phyloP scores from a whole-genome alignment of 2,797 vertebrate species.

The Chaenodraco wilsoni region DNA sequence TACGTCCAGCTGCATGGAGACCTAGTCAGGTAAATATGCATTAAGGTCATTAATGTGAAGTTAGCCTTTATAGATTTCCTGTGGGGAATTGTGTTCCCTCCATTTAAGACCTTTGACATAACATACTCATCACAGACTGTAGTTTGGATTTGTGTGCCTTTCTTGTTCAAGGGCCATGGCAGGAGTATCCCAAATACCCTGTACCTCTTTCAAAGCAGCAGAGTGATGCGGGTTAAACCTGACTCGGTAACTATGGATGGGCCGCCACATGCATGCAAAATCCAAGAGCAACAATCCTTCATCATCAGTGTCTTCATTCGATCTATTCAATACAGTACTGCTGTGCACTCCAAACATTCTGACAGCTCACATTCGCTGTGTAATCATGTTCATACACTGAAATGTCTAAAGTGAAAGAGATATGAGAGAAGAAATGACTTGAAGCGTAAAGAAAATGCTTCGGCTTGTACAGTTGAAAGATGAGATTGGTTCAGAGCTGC shows the following conservation, averaged over 20 bases:
- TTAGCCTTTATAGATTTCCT: neutral
- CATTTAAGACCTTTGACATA: neutral
- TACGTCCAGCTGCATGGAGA: constrained; percentile 95
- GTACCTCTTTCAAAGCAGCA: neutral
- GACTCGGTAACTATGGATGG: constrained; percentile 1
- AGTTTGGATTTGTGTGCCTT: neutral
- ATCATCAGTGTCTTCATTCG: constrained; percentile 11
- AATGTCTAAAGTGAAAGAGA: constrained; percentile 12
- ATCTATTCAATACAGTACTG: constrained; percentile 8
- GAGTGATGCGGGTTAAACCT: neutral
- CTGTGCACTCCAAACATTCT: neutral
- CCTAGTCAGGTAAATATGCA: constrained; percentile 87
- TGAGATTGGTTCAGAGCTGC: constrained; percentile 34
- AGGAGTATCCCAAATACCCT: neutral
- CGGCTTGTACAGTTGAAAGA: constrained; percentile 32
- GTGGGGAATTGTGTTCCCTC: neutral
- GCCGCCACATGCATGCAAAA: constrained; percentile 12
- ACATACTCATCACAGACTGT: neutral
- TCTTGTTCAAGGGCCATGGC: neutral
- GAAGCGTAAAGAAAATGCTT: constrained; percentile 18
- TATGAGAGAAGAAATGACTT: neutral
- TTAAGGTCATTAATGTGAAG: neutral
- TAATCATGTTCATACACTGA: constrained; percentile 7
- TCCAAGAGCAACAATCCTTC: constrained; percentile 11
- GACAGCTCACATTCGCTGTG: constrained; percentile 16